phyloP scores from a whole-genome alignment of 2,888 invertebrate species.

The Caenorhabditis becei region DNA sequence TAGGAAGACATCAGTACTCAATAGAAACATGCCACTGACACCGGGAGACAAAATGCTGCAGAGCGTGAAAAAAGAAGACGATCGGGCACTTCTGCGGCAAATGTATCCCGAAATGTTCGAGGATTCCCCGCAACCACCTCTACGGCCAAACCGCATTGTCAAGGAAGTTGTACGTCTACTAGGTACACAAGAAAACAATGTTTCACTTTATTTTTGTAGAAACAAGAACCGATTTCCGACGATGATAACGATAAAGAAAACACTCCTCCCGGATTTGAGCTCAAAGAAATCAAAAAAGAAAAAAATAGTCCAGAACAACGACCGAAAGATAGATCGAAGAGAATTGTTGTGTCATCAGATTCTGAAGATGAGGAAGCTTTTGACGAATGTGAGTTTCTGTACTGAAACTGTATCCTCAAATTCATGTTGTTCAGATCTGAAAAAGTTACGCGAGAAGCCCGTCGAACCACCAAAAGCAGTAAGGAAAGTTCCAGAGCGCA shows the following conservation, averaged over 20 bases:
- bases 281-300: constrained; percentile 4
- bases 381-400: constrained; percentile 49
- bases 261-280: constrained; percentile 10
- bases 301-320: not conserved
- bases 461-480: constrained; percentile 10
- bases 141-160: not conserved
- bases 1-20: not conserved
- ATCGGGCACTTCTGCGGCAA: constrained; percentile 34
- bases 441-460: constrained; percentile 23
- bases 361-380: constrained; percentile 43
- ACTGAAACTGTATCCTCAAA: not conserved
- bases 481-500: constrained; percentile 14
- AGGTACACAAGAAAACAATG: not conserved
- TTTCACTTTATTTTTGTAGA: constrained; percentile 21
- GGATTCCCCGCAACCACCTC: constrained; percentile 17
- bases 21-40: constrained; percentile 18
- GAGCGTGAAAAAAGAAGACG: constrained; percentile 42
- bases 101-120: constrained; percentile 61
- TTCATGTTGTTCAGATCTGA: constrained; percentile 25
- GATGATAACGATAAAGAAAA: constrained; percentile 53
- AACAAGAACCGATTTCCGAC: constrained; percentile 26
- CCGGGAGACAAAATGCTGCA: constrained; percentile 32
- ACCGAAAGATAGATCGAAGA: constrained; percentile 22
- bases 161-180: constrained; percentile 19
- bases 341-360: constrained; percentile 34